phyloP scores from a whole-genome alignment of 2,113 vertebrate genomes.

The Dendropsophus ebraccatus region DNA sequence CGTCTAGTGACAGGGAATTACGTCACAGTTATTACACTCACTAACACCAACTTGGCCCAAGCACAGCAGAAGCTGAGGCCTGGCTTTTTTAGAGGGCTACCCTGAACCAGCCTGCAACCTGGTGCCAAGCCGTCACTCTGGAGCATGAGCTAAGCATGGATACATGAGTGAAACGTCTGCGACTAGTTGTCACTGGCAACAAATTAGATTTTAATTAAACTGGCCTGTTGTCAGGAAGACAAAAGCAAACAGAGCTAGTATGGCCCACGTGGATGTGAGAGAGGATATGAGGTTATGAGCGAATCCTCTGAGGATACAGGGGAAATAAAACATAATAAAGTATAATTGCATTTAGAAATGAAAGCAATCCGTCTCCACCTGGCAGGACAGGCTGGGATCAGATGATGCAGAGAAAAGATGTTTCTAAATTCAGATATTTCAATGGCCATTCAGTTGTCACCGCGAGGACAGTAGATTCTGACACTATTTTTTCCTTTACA shows the following conservation, averaged over 20 bases:
- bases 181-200: constrained; percentile 55
- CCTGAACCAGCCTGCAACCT: not conserved
- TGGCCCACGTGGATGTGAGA: constrained; percentile 42
- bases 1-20: constrained; percentile 25
- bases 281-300: constrained; percentile 55
- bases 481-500: not conserved
- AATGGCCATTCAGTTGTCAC: not conserved
- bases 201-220: constrained; percentile 57
- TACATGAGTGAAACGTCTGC: constrained; percentile 39
- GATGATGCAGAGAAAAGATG: constrained; percentile 7
- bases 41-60: constrained; percentile 8
- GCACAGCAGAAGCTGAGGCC: not conserved
- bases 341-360: constrained; percentile 55
- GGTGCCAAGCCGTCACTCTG: constrained; percentile 27
- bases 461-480: not conserved
- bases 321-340: constrained; percentile 50
- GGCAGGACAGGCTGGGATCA: constrained; percentile 5
- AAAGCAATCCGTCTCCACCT: constrained; percentile 54
- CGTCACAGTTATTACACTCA: constrained; percentile 42
- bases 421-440: constrained; percentile 33
- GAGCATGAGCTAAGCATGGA: constrained; percentile 37
- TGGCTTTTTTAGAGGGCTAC: constrained; percentile 3
- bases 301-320: constrained; percentile 34
- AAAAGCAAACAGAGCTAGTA: constrained; percentile 22
- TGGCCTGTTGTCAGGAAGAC: constrained; percentile 53